Evolutionary conservation across 2,888 invertebrate species (phyloP), one percentile per base, ranked within the genome.

Genomic region (Myopa testacea): DNA sequence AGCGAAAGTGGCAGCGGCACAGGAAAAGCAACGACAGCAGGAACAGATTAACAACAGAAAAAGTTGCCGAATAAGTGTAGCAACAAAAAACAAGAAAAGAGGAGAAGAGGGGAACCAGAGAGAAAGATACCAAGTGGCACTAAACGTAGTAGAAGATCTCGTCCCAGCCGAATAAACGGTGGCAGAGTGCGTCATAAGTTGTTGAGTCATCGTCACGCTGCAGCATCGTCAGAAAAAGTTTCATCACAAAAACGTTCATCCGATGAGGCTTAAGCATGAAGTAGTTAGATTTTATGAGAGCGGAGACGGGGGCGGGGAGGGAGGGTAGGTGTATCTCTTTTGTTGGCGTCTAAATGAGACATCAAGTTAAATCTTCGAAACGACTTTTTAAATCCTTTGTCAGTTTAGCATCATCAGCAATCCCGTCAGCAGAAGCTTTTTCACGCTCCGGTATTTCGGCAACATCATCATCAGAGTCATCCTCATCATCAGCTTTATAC

Each of bases 361-460:
- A 55, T 34, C 70, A 67, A 16, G 38, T 67, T 67, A 40, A 67
- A 67, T 40, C 67, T 67, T 14, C 14, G 40, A 37, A 40, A 40
- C 67, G 67, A 67, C 40, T 67, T 67, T 67, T 40, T 67, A 67
- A 67, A 67, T 67, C 67, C 67, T 67, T 67, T 67, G 67, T 67
- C 67, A 67, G 67, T 67, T 67, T 16, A 67, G 67, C 67, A 67
- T 67, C 67, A 40, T 40, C 40, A 67, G 38, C 40, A 67, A n/a
- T 55, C 16, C 10, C 55, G 2, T 55, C 55, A 55, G n/a, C 55
- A 45, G 55, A 55, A 55, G 55, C n/a, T 55, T n/a, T 55, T 45
- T 45, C 45, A 45, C 45, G 45, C 45, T 45, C 10, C 45, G 6
- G 45, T 6, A 45, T 55, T 55, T 55, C 55, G 16, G 55, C 26